phyloP scores from a whole-genome alignment of 37 sponge, comb jelly and placozoan species.

The Eunapius fragilis region DNA sequence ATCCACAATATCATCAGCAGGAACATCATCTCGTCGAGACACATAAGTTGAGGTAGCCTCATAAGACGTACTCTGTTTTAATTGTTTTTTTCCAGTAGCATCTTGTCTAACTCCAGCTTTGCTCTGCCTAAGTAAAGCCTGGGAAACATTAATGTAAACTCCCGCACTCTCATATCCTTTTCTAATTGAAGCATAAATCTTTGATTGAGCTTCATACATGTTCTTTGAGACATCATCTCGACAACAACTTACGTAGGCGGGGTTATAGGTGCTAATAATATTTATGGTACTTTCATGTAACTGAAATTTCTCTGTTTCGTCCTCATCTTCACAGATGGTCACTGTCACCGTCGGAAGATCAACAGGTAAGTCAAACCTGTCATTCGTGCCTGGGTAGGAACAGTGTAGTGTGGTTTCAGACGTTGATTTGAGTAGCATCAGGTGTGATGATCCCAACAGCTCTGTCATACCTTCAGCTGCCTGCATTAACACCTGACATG shows the following conservation, averaged over 20 bases:
- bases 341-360: neutral
- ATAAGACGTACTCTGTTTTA: neutral
- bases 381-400: neutral
- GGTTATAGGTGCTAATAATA: neutral
- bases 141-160: neutral
- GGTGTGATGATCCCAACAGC: neutral
- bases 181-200: neutral
- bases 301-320: neutral
- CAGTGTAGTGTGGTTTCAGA: neutral
- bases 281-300: neutral
- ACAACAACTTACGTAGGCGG: neutral
- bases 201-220: neutral
- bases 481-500: neutral
- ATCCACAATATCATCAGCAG: neutral
- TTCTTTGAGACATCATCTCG: neutral
- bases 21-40: neutral
- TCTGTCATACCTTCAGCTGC: neutral
- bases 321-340: neutral
- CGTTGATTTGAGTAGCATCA: neutral
- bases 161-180: neutral
- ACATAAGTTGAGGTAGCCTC: neutral
- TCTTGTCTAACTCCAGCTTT: neutral
- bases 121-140: neutral
- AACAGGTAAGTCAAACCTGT: neutral
- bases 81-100: neutral